Conservation (phyloP, 2,888 invertebrate species). For the Argyresthia albistria region DNA sequence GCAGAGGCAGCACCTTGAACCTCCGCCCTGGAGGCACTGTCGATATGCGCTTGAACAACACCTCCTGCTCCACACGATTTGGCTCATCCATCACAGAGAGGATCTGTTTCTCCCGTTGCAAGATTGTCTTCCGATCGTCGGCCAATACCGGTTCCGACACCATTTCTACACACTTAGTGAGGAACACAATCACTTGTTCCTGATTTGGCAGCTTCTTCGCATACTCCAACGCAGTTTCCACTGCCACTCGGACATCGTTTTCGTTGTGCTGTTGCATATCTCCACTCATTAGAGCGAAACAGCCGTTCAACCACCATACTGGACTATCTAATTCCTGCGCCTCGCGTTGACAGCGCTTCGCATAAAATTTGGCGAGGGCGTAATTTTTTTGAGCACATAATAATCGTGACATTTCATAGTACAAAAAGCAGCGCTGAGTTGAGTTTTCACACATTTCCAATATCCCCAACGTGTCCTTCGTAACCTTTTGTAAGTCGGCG, state of each 20-base stretch:
- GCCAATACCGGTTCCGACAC: constrained; percentile 36
- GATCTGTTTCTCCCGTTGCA: constrained; percentile 44
- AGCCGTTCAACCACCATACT: constrained; percentile 65
- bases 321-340: constrained; percentile 45
- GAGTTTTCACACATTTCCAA: constrained; percentile 62
- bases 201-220: constrained; percentile 51
- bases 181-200: constrained; percentile 50
- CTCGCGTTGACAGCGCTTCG: constrained; percentile 55
- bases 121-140: constrained; percentile 50
- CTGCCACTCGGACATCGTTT: constrained; percentile 54
- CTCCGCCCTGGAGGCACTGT: constrained; percentile 46
- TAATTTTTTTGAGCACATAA: constrained; percentile 55
- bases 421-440: constrained; percentile 60
- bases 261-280: constrained; percentile 64
- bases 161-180: constrained; percentile 51
- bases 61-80: constrained; percentile 39
- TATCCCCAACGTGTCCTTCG: constrained; percentile 34
- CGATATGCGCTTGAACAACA: constrained; percentile 55
- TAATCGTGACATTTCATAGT: constrained; percentile 55
- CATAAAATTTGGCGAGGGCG: constrained; percentile 56
- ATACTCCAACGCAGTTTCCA: constrained; percentile 55
- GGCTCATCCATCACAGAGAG: constrained; percentile 40
- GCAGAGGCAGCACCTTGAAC: constrained; percentile 47
- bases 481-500: constrained; percentile 48
- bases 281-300: constrained; percentile 55